Conservation (phyloP, 2,113 vertebrate genomes). For the Vimba vimba region DNA sequence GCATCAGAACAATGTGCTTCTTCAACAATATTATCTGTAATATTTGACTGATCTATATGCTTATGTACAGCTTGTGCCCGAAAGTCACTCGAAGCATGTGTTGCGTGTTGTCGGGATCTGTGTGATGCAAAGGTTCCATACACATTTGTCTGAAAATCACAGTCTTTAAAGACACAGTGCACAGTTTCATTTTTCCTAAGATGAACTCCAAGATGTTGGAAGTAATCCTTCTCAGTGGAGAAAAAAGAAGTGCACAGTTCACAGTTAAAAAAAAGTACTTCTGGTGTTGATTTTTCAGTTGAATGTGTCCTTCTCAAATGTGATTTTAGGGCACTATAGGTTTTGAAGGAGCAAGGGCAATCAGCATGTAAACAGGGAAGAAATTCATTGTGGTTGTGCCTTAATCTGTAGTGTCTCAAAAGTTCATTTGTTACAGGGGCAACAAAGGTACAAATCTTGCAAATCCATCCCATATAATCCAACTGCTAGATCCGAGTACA, state of each 20-base stretch:
- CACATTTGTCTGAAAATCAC: conserved; percentile 53
- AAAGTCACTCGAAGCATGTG: conserved; percentile 32
- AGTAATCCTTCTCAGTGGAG: conserved; percentile 46
- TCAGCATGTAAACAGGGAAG: conserved; percentile 28
- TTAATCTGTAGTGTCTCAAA: conserved; percentile 51
- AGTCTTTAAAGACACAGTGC: conserved; percentile 49
- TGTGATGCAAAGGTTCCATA: conserved; percentile 51
- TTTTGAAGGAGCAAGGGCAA: conserved; percentile 59
- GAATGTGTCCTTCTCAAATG: conserved; percentile 50
- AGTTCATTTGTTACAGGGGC: neutral
- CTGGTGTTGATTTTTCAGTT: neutral
- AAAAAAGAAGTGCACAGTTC: neutral
- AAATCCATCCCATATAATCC: too few relatives aligned
- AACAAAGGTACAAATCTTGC: too few relatives aligned
- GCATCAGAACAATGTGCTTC: neutral
- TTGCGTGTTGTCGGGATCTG: conserved; percentile 41
- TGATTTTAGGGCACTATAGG: conserved; percentile 23
- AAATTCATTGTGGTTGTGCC: conserved; percentile 24
- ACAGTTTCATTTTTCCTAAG: conserved; percentile 53
- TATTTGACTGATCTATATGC: neutral
- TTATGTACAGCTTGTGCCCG: too few relatives aligned
- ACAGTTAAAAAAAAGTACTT: conserved; percentile 37
- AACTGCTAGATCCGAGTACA: too few relatives aligned
- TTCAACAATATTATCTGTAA: neutral
- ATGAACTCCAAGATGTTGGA: conserved; percentile 51